Evolutionary conservation across 1,140 invertebrate species (phyloP).

Genomic region (Drosophila nasuta): DNA sequence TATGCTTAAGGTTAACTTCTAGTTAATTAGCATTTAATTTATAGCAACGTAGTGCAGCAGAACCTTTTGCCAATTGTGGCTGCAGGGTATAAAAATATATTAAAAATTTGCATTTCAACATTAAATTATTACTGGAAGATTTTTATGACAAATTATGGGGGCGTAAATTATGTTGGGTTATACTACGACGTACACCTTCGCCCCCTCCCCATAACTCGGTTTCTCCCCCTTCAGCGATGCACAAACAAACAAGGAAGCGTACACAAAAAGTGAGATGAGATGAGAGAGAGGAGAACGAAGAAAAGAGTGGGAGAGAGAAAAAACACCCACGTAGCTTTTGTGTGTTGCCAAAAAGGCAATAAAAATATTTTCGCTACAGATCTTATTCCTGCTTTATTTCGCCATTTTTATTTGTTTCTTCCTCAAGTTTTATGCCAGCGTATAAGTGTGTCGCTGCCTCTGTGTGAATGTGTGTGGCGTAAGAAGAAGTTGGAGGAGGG

Average conservation of each 20-base stretch:
- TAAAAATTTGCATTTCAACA: slow-evolving; percentile 83
- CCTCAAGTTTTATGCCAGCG: slow-evolving; percentile 51
- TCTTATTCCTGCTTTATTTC: slow-evolving; percentile 82
- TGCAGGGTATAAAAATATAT: slow-evolving; percentile 68
- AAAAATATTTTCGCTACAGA: slow-evolving; percentile 83
- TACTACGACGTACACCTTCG: slow-evolving; percentile 11
- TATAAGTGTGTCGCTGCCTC: slow-evolving; percentile 24
- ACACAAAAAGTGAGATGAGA: slow-evolving; percentile 18
- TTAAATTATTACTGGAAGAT: slow-evolving; percentile 82
- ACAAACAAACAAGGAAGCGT: slow-evolving; percentile 45
- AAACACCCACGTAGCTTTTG: slow-evolving; percentile 49
- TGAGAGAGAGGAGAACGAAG: neutral
- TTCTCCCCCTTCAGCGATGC: slow-evolving; percentile 24
- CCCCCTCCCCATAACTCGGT: neutral
- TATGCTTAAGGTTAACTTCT: neutral
- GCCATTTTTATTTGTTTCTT: slow-evolving; percentile 81
- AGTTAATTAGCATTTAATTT: neutral
- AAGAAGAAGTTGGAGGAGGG: neutral
- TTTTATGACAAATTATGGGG: slow-evolving; percentile 84
- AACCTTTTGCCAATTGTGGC: slow-evolving; percentile 29
- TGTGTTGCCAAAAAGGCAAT: slow-evolving; percentile 77
- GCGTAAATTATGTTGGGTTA: slow-evolving; percentile 79
- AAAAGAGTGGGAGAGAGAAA: neutral
- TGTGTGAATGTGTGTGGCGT: slow-evolving; percentile 5
- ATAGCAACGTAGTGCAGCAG: neutral